Evolutionary conservation across 1,140 invertebrate genomes (phyloP).

Genomic region (Drosophila sucinea): DNA sequence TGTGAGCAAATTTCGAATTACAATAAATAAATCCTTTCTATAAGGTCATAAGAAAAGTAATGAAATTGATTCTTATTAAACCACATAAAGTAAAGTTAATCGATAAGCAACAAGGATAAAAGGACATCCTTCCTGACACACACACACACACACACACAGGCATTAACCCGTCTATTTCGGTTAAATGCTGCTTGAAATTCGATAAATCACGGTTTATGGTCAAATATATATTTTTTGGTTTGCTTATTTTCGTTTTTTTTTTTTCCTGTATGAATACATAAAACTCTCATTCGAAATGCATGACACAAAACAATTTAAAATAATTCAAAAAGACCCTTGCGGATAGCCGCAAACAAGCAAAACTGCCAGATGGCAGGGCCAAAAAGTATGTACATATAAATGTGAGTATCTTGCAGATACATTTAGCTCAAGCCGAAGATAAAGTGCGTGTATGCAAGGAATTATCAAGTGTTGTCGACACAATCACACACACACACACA

Average conservation of each 20-base stretch:
- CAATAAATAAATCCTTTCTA: background rate
- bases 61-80: background rate
- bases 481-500: conserved; percentile 28
- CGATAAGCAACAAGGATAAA: conserved; percentile 3
- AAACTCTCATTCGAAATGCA: conserved; percentile 45
- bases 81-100: conserved; percentile 4
- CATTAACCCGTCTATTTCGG: conserved; percentile 37
- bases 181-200: conserved; percentile 56
- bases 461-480: conserved; percentile 80
- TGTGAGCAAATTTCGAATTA: background rate
- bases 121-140: background rate
- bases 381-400: conserved; percentile 26
- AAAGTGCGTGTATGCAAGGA: conserved; percentile 78
- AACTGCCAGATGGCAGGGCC: conserved; percentile 25
- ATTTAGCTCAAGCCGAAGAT: conserved; percentile 42
- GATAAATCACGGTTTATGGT: conserved; percentile 60
- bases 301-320: conserved; percentile 68
- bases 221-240: conserved; percentile 44
- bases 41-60: background rate
- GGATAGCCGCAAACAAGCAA: conserved; percentile 55
- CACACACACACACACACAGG: background rate
- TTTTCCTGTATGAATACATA: conserved; percentile 58
- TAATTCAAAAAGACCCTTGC: conserved; percentile 70
- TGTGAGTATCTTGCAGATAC: conserved; percentile 56
- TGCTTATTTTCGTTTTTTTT: conserved; percentile 33